These are phyloP conservation scores for Stenotaenia linearis DNA, from an alignment of 2,888 invertebrate genomes.

Conservation along the genomic window DNA sequence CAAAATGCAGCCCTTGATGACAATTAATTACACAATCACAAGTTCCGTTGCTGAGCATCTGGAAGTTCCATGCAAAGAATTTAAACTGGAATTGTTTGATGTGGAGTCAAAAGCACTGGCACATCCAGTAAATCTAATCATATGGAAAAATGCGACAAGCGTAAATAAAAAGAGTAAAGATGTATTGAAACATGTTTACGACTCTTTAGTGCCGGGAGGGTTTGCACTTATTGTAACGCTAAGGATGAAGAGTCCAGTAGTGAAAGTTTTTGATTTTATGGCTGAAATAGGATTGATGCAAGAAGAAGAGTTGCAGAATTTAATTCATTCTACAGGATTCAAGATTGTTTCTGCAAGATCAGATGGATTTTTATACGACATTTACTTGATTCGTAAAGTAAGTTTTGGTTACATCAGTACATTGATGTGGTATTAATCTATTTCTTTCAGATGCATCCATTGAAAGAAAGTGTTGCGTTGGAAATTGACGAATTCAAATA, in stretches of 20 bases:
- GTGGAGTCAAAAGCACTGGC: conserved; percentile 54
- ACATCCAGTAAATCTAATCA: conserved; percentile 58
- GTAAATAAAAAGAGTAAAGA: conserved; percentile 48
- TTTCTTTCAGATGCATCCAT: too few species aligned
- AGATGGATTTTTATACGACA: conserved; percentile 54
- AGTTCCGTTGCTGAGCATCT: background rate
- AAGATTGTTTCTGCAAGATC: conserved; percentile 57
- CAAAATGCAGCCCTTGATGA: background rate
- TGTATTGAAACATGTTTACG: conserved; percentile 37
- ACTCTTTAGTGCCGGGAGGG: conserved; percentile 61
- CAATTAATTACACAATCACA: background rate
- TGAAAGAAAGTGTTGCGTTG: conserved; percentile 38
- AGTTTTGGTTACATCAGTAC: conserved; percentile 7
- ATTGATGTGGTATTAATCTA: too few species aligned
- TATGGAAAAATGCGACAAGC: conserved; percentile 58
- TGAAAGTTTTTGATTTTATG: conserved; percentile 38
- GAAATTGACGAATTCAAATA: conserved; percentile 63
- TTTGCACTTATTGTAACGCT: conserved; percentile 55
- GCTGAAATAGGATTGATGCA: background rate
- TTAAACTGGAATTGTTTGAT: conserved; percentile 47
- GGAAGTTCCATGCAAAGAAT: background rate
- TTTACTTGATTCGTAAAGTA: conserved; percentile 60
- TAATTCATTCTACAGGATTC: conserved; percentile 48
- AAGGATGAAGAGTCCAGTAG: conserved; percentile 38
- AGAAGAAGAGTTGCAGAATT: conserved; percentile 36